Percentiles rank a stretch among this genome's conserved stretches.
Conservation (phyloP, 2,797 vertebrate species). For the Girardinus metallicus region DNA sequence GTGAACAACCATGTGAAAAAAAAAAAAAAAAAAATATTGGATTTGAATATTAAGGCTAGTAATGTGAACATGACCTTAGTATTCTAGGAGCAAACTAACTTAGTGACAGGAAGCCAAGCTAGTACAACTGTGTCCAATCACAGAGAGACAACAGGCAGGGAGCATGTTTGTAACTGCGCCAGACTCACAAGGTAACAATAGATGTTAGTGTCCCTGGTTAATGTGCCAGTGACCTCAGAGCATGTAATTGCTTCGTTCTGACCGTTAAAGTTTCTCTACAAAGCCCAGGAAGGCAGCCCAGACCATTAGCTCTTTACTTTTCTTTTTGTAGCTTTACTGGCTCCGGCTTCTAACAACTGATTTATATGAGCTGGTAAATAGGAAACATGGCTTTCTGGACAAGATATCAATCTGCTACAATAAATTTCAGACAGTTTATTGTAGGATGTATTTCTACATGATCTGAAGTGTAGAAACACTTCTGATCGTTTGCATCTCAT, state of each 20-base stretch:
- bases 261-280: slow-evolving; percentile 33
- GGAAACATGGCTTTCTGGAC: background rate
- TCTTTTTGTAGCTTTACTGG: background rate
- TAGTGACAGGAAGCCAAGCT: slow-evolving; percentile 37
- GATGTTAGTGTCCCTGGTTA: slow-evolving; percentile 51
- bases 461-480: background rate
- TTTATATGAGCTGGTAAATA: slow-evolving; percentile 10
- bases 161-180: slow-evolving; percentile 38
- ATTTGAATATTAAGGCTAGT: no score
- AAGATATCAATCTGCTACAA: background rate
- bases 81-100: slow-evolving; percentile 40
- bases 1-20: no score
- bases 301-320: slow-evolving; percentile 18
- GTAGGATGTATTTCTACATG: no score
- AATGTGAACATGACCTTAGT: slow-evolving; percentile 15
- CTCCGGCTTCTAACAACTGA: slow-evolving; percentile 13
- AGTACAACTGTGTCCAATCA: slow-evolving; percentile 5
- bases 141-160: slow-evolving; percentile 27
- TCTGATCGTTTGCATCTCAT: background rate
- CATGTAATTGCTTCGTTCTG: slow-evolving; percentile 36
- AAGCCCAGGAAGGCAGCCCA: slow-evolving; percentile 41
- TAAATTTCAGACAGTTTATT: no score
- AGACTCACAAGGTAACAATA: slow-evolving; percentile 58
- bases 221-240: slow-evolving; percentile 45
- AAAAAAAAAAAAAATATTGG: no score